These are phyloP conservation scores for Eustalomyia histrio DNA, from an alignment of 2,888 invertebrate genomes.

Conservation along the genomic window DNA sequence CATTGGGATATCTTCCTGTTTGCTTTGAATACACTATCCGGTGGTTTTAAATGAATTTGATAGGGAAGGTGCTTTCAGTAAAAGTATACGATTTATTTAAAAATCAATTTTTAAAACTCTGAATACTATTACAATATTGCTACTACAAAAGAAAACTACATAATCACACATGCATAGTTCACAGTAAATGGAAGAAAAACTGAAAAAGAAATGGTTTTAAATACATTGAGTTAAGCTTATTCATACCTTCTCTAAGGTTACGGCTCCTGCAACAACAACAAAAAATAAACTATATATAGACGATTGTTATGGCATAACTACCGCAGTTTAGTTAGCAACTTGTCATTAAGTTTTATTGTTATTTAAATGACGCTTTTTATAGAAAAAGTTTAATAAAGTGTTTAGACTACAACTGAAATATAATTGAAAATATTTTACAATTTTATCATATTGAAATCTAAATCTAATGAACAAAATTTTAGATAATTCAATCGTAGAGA, in stretches of 20 bases:
- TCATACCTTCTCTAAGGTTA: neutral
- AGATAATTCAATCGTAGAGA: no score
- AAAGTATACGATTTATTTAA: no score
- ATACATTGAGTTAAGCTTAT: neutral
- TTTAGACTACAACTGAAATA: neutral
- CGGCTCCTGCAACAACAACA: neutral
- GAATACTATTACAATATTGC: neutral
- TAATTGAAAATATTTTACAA: conserved; percentile 5
- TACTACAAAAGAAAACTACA: neutral
- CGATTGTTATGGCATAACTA: conserved; percentile 63
- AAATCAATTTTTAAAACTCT: neutral
- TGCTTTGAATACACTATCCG: no score
- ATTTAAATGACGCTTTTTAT: conserved; percentile 74
- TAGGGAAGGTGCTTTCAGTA: no score
- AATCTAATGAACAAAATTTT: neutral
- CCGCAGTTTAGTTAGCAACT: conserved; percentile 64
- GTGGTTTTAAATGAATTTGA: no score
- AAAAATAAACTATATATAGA: conserved; percentile 35
- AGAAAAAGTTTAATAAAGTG: neutral
- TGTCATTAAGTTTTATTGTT: conserved; percentile 77
- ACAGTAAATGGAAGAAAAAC: neutral
- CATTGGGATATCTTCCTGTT: no score
- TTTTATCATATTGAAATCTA: neutral
- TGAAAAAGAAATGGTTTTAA: neutral
- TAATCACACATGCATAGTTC: neutral